Base-by-base conservation (phyloP, 2,113 vertebrate genomes). In the Eolophus roseicapilla region DNA sequence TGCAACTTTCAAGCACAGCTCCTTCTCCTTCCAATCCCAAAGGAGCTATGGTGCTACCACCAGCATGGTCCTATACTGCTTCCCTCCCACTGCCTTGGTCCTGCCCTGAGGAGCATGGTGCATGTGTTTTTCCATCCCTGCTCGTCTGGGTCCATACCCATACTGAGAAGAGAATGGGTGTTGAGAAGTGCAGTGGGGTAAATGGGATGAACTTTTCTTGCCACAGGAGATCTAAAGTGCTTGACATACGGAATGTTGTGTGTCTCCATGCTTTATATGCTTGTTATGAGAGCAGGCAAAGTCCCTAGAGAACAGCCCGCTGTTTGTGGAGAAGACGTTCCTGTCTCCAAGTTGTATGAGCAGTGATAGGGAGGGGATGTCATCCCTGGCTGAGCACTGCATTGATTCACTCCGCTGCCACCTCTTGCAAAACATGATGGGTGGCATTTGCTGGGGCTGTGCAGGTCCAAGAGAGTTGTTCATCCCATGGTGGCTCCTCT, bases 361-460 rank as follows among this genome's bases (percentile, higher is more conserved):
- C 3, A 1, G 13, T 35, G 33, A 28, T 12, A 37, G 13, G 59
- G 57, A 75, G 37, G 53, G 39, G 11, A n/a, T 44, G 5, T 10
- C 0, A 0, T 31, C 62, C 47, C 33, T 50, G 43, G 6, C 2
- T 59, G 47, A 79, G 49, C 17, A 8, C 33, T 17, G 44, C 19
- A 3, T 17, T 60, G 70, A 60, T 88, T 64, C 31, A 25, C 52
- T 47, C 28, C 0, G 0, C 6, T 24, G 50, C 20, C 25, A 53
- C 20, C 28, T 33, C 16, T 37, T 16, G 50, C 23, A 37, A 39
- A 67, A 60, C 0, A 1, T 11, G 43, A 31, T 0, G 4, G 23
- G 4, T 49, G 47, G 23, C 37, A 39, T 53, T 70, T 0, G 4
- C 35, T n/a, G 68, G 49, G 63, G 24, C 35, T 62, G 31, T 9